A percentile compares a stretch with the other conserved stretches of the same genome.
phyloP scores from a whole-genome alignment of 2,888 invertebrate genomes.

The Cryptocheilus praepositus region DNA sequence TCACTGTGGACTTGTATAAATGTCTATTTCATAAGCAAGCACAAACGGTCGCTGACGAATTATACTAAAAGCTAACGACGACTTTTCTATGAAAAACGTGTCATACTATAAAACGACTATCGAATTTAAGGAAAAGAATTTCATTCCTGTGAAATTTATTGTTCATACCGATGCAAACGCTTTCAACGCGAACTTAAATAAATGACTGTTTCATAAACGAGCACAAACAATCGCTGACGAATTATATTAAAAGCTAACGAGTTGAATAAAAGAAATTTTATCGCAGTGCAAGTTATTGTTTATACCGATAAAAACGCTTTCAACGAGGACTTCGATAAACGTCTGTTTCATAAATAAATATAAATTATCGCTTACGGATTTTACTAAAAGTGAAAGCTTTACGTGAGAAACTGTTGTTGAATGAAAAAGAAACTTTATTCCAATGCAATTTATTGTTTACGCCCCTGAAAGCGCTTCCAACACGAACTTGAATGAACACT shows the following conservation, averaged over 20 bases:
- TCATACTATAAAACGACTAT: too few species aligned
- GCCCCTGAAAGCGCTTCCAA: too few species aligned
- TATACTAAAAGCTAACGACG: neutral
- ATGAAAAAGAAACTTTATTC: too few species aligned
- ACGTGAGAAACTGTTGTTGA: too few species aligned
- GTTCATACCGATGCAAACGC: too few species aligned
- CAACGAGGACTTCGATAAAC: neutral
- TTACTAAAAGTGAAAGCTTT: neutral
- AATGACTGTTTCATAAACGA: neutral
- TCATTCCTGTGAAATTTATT: too few species aligned
- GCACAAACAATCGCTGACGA: conserved; percentile 5
- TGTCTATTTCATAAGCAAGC: neutral
- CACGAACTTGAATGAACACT: neutral
- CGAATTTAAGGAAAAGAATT: too few species aligned
- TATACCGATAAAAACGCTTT: neutral
- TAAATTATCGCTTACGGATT: too few species aligned
- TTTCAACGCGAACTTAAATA: neutral
- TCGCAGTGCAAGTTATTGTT: too few species aligned
- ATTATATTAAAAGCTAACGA: conserved; percentile 1
- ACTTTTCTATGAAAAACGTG: too few species aligned
- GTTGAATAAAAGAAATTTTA: too few species aligned
- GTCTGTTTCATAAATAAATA: neutral
- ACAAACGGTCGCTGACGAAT: conserved; percentile 8
- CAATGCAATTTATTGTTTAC: too few species aligned
- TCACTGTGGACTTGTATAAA: neutral